These are phyloP conservation scores for Dryobotodes eremita DNA, from an alignment of 2,888 invertebrate species.

Conservation along the genomic window DNA sequence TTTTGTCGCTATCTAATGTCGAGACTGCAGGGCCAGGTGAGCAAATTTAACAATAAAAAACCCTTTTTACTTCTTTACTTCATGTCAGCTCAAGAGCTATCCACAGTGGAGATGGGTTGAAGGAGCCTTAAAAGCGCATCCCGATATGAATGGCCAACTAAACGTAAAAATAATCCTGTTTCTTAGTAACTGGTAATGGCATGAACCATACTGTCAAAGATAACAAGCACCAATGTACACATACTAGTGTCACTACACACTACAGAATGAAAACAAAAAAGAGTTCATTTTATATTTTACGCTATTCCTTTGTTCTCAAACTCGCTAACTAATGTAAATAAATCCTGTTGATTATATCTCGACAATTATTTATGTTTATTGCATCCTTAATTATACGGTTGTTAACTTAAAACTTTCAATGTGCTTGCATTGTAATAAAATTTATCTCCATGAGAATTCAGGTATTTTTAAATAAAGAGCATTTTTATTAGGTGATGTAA, in stretches of 20 bases:
- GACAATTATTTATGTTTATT: conserved; percentile 51
- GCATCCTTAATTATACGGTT: conserved; percentile 47
- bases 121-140: neutral
- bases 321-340: conserved; percentile 32
- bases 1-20: too few relatives aligned
- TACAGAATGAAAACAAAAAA: neutral
- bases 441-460: neutral
- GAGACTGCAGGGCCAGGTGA: too few relatives aligned
- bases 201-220: neutral
- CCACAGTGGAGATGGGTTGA: neutral
- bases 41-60: neutral
- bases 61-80: neutral
- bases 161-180: neutral
- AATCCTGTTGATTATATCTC: conserved; percentile 47
- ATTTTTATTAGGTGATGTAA: neutral
- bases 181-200: too few relatives aligned
- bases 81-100: neutral
- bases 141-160: neutral
- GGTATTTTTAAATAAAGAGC: neutral
- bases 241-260: neutral
- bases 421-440: conserved; percentile 20
- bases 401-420: conserved; percentile 34
- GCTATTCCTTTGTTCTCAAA: conserved; percentile 30
- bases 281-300: conserved; percentile 15
- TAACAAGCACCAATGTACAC: neutral